A percentile compares a stretch with the other conserved stretches of the same genome.
Evolutionary conservation across 2,113 vertebrate species (phyloP).

Genomic region (Erinaceus europaeus): DNA sequence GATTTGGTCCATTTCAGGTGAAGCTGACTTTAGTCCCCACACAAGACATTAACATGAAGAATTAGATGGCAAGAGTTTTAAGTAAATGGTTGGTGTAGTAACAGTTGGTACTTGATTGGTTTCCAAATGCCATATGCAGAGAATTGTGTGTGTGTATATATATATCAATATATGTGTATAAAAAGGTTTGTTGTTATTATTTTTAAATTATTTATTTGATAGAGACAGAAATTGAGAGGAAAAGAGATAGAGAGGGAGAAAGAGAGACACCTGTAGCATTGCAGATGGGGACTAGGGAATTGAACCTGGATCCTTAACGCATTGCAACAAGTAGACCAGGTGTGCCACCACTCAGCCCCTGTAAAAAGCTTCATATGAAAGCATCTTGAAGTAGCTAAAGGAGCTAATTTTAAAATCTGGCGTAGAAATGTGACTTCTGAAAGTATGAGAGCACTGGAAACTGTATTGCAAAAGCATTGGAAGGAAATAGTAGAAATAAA

Average conservation of each 20-base stretch:
- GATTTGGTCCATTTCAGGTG: too few species aligned
- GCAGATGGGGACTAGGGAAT: too few species aligned
- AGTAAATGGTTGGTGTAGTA: neutral
- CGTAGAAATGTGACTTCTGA: neutral
- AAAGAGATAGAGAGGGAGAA: too few species aligned
- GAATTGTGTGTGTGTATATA: neutral
- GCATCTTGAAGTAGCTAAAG: neutral
- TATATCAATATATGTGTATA: neutral
- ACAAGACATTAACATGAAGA: fast-evolving
- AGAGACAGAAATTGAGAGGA: too few species aligned
- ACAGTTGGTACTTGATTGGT: neutral
- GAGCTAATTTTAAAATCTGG: neutral
- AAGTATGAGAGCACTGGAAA: neutral
- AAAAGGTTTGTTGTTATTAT: too few species aligned
- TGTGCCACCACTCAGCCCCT: too few species aligned
- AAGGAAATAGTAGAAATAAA: neutral
- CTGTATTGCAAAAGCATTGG: neutral
- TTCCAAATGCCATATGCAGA: neutral
- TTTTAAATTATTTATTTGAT: too few species aligned
- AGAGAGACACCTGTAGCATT: too few species aligned
- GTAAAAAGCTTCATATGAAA: neutral
- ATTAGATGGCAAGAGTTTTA: too few species aligned
- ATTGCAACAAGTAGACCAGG: too few species aligned
- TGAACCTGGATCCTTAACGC: too few species aligned
- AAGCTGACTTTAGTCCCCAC: too few species aligned